Evolutionary conservation across 2,888 invertebrate species (phyloP).

Genomic region (Pseudoips prasinana): DNA sequence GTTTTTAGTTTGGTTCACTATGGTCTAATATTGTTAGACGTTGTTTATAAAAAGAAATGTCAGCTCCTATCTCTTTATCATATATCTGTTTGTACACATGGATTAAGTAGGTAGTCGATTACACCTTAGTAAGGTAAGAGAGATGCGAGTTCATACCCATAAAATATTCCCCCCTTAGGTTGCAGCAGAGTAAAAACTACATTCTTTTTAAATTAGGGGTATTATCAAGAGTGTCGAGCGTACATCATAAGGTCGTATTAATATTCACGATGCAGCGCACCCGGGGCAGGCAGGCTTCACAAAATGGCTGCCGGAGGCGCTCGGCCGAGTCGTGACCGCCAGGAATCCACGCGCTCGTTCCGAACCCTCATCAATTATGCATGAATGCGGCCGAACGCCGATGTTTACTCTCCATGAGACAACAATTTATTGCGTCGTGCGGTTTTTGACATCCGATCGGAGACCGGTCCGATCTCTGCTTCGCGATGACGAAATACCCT

Average conservation of each 20-base stretch:
- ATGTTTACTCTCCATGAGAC: constrained; percentile 78
- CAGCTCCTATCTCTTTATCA: too few relatives aligned
- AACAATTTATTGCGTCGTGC: constrained; percentile 79
- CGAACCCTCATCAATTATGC: constrained; percentile 79
- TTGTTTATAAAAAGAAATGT: too few relatives aligned
- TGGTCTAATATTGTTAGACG: too few relatives aligned
- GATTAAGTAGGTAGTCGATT: too few relatives aligned
- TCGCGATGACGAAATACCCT: constrained; percentile 58
- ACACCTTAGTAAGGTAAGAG: too few relatives aligned
- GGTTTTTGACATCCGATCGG: constrained; percentile 76
- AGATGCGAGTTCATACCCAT: too few relatives aligned
- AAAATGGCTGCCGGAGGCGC: constrained; percentile 77
- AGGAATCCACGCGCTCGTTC: constrained; percentile 74
- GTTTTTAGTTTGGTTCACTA: too few relatives aligned
- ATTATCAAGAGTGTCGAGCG: constrained; percentile 37
- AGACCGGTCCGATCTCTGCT: constrained; percentile 47
- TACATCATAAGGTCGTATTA: constrained; percentile 64
- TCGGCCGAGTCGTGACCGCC: constrained; percentile 73
- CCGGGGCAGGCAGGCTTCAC: constrained; percentile 67
- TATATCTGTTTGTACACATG: too few relatives aligned
- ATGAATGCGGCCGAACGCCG: constrained; percentile 77
- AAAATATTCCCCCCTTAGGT: too few relatives aligned
- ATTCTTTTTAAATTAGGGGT: constrained; percentile 45
- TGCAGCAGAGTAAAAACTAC: too few relatives aligned
- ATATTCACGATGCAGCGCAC: constrained; percentile 66